Percentiles rank a stretch among this genome's conserved stretches.
These are phyloP conservation scores for Ciona savignyi DNA, from an alignment of 23 tunicate species.

Conservation along the genomic window DNA sequence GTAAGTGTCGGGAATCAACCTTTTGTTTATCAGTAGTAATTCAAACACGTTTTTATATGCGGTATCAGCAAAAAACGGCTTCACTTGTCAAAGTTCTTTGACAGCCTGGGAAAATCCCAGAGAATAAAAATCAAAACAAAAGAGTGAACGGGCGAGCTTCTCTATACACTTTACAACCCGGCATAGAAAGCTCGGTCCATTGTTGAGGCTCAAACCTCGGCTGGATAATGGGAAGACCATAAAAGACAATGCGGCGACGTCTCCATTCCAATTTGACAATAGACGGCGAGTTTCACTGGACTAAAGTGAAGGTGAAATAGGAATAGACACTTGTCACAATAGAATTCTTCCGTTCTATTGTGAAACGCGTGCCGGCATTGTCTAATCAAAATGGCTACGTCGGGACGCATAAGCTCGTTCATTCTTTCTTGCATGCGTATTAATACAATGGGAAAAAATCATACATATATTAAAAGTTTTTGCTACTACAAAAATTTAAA, in stretches of 20 bases:
- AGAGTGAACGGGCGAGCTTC: neutral
- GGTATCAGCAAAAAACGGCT: neutral
- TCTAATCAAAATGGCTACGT: too few species aligned
- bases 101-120: neutral
- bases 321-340: conserved; percentile 1
- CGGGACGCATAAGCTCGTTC: too few species aligned
- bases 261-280: neutral
- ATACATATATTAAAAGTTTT: too few species aligned
- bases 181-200: neutral
- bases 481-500: too few species aligned
- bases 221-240: neutral
- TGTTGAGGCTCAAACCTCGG: neutral
- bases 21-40: too few species aligned
- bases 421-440: too few species aligned
- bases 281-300: neutral
- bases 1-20: too few species aligned
- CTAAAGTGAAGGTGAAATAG: neutral
- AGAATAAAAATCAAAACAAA: neutral
- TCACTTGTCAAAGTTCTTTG: neutral
- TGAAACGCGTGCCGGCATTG: neutral
- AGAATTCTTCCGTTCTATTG: neutral
- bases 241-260: neutral
- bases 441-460: too few species aligned
- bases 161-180: neutral
- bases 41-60: too few species aligned